phyloP scores from a whole-genome alignment of 2,888 invertebrate species.

The Copidosoma aretas region DNA sequence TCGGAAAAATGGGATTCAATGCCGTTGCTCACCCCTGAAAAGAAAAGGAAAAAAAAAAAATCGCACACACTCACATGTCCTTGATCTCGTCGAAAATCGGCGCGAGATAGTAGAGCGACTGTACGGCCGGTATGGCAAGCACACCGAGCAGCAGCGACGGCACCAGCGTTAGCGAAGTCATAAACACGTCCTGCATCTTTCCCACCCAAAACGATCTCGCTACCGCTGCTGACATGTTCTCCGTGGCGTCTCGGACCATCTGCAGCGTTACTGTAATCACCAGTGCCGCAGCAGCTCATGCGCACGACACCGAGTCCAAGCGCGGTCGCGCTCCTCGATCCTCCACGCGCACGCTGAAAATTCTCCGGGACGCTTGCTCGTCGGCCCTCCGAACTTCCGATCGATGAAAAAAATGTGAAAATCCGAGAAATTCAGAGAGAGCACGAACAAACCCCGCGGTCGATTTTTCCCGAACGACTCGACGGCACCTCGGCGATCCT shows the following conservation, averaged over 20 bases:
- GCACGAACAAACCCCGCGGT: too few species aligned
- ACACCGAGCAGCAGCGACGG: slow-evolving; percentile 55
- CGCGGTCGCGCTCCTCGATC: background rate
- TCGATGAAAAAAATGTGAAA: too few species aligned
- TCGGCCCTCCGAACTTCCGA: too few species aligned
- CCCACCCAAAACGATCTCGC: slow-evolving; percentile 41
- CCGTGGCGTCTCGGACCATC: background rate
- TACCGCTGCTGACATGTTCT: background rate
- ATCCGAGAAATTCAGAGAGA: too few species aligned
- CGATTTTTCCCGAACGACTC: too few species aligned
- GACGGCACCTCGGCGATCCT: too few species aligned
- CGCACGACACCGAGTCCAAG: background rate
- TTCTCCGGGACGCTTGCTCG: background rate
- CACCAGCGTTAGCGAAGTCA: slow-evolving; percentile 53
- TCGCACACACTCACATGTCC: slow-evolving; percentile 39
- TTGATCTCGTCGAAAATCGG: slow-evolving; percentile 52
- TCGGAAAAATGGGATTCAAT: too few species aligned
- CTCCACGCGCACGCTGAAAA: background rate
- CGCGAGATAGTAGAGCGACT: slow-evolving; percentile 55
- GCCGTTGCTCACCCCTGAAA: too few species aligned
- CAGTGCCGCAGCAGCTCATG: background rate
- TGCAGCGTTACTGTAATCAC: background rate
- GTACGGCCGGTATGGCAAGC: slow-evolving; percentile 53
- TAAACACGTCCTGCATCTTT: slow-evolving; percentile 47
- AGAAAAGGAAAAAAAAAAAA: background rate